Conservation (phyloP, 2,797 vertebrate species). For the Epinephelus awoara region DNA sequence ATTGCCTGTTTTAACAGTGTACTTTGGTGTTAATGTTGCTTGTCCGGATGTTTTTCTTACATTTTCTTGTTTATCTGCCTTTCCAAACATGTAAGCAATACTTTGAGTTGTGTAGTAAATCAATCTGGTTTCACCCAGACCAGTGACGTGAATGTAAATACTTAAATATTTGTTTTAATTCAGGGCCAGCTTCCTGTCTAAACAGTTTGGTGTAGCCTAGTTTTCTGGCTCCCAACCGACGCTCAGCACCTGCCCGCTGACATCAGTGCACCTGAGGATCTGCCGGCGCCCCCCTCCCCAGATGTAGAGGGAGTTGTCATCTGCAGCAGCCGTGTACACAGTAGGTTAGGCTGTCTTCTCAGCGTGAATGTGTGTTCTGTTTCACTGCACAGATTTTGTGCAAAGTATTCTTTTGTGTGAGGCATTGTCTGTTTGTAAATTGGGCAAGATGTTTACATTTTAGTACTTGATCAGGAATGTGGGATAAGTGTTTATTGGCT, state of each 20-base stretch:
- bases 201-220: slow-evolving; percentile 39
- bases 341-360: slow-evolving; percentile 58
- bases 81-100: not conserved
- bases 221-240: slow-evolving; percentile 41
- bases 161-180: slow-evolving; percentile 16
- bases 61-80: not conserved
- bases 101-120: not conserved
- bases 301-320: slow-evolving; percentile 84
- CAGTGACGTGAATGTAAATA: not conserved
- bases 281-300: slow-evolving; percentile 66
- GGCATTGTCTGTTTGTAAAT: slow-evolving; percentile 11
- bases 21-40: not conserved
- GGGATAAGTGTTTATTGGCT: not conserved
- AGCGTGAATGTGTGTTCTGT: not conserved
- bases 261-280: slow-evolving; percentile 71
- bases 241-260: slow-evolving; percentile 52
- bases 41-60: not conserved
- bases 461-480: not conserved
- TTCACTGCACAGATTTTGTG: not conserved
- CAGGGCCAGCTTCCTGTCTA: slow-evolving; percentile 37
- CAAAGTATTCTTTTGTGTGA: not conserved
- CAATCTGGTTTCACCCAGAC: not conserved
- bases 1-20: not conserved
- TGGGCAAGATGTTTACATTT: slow-evolving; percentile 5
- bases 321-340: slow-evolving; percentile 78